Base-by-base conservation (phyloP, 64 coral and sea anemone species). In the Montipora capricornis region DNA sequence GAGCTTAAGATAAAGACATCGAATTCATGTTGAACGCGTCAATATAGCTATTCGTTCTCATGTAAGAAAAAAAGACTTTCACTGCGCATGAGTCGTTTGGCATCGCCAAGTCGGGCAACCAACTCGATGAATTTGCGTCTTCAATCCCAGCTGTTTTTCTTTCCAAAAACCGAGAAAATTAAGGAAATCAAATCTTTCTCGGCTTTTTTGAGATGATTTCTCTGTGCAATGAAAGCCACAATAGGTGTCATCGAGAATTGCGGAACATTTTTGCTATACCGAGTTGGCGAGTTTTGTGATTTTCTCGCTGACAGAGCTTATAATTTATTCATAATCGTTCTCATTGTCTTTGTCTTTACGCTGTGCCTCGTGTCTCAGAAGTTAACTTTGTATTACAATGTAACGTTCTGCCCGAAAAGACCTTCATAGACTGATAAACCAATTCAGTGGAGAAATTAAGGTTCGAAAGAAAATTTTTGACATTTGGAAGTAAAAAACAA, bases 251-350 rank as follows among this genome's bases (percentile, higher is more conserved):
- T 78, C 17, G 8, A 45, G 20, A 49, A 69, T 77, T 61, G 19
- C 57, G 49, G 75, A 64, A 62, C 82, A 22, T 81, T 82, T 80
- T 74, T 48, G 49, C 44, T 52, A 60, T 78, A 84, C 87, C 76
- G 73, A 90, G 74, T 87, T 94, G 91, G 11, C 89, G 67, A 87
- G 87, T 91, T 97, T 97, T 83, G 89, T 71, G 22, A 97, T 81
- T 95, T 95, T 80, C 76, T 20, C 61, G 50, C 45, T 13, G 19
- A 83, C 52, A 29, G 22, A 81, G 10, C 80, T 93, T 76, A 96
- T 96, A 76, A 97, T 22, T 97, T 88, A 97, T 97, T 97, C 95
- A 97, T 94, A 16, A 66, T 15, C 49, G 47, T 49, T 68, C 44
- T 24, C 92, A 81, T 96, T 91, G 92, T 96, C 81, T 73, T 82